Base-by-base conservation (phyloP, 2,888 invertebrate genomes). In the Cinara cedri region DNA sequence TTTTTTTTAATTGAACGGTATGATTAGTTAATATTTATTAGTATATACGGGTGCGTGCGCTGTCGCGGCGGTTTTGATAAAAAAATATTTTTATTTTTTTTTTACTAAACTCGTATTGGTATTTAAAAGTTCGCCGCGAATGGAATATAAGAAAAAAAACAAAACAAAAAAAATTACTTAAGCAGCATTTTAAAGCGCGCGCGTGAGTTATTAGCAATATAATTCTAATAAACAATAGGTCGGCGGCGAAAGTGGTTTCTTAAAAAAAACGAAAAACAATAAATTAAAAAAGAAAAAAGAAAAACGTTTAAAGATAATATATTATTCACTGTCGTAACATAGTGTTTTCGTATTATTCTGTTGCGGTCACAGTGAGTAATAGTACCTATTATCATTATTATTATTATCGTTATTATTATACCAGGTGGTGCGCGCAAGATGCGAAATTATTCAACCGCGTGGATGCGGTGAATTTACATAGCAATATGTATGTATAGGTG, bases 21-120 rank as follows among this genome's bases (percentile, higher is more conserved):
- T 44, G 44, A 55, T 71, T 14, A 44, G 44, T 57, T 57, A 34
- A 44, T 44, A 57, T 55, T 71, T 72, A 57, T 72, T 55, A 16
- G 55, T 42, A 10, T 55, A 16, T 51, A 14, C 3, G 6, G 34
- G 34, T 14, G 26, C 16, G n/a, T 26, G 11, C 34, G n/a, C 9
- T 62, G n/a, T n/a, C 62, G 10, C n/a, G n/a, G n/a, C n/a, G n/a
- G n/a, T n/a, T n/a, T n/a, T 19, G 62, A 19, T 42, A 16, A 16
- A 26, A 34, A 34, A 9, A 55, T 55, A 55, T 14, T 21, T 19
- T 46, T 46, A 46, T 46, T 13, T 10, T 46, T 46, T 46, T 34
- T 13, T 44, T 19, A 16, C 44, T 21, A 44, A 44, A 44, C 44
- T 62, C 42, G 62, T n/a, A 34, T n/a, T n/a, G 46, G 14, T 51